Evolutionary conservation across 1,140 invertebrate genomes (phyloP), one percentile per base, ranked within the genome.

Genomic region (Mesaphorura yosii): DNA sequence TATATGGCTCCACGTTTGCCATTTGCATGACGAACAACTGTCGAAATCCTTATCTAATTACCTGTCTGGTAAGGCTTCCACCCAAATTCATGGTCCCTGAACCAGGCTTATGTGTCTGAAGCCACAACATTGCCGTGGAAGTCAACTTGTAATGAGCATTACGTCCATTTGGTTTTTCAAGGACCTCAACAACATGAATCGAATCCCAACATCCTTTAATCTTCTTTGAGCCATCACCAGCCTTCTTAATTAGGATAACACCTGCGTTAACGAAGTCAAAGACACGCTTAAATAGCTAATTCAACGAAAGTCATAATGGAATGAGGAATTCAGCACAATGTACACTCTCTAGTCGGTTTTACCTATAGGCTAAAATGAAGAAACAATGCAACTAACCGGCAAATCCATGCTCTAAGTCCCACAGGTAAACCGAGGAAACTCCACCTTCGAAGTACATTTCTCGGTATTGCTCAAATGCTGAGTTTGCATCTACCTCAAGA

Each of bases 361-460:
- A n/a, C n/a, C 27, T 19, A 15, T 28, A 17, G 20, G 27, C 20
- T 15, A 4, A 31, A n/a, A 23, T 17, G 19, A 51, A 7, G 17
- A 39, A 25, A 20, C 6, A 12, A 17, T n/a, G n/a, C n/a, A n/a
- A n/a, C n/a, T 64, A 64, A 82, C 81, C 81, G 60, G 94, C 96
- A 78, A 99, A 98, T 3, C 93, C 93, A 72, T 95, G 90, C 67
- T 98, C 93, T 67, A 98, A 78, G 66, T 99, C 95, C 96, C 96
- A 99, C 40, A 99, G 76, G 73, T 99, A 99, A 0, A 98, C 95
- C 10, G 94, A 98, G 1, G 94, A 98, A 1, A 99, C 90, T 15
- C 96, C 95, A 50, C 96, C 96, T 73, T 98, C 96, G 72, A 96
- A 99, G 73, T 99, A 98, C 83, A 99, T 92, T 72, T 99, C 94